A percentile compares a stretch with the other conserved stretches of the same genome.
These are phyloP conservation scores for Graptemys geographica DNA, from an alignment of 2,797 vertebrate species.

Conservation along the genomic window DNA sequence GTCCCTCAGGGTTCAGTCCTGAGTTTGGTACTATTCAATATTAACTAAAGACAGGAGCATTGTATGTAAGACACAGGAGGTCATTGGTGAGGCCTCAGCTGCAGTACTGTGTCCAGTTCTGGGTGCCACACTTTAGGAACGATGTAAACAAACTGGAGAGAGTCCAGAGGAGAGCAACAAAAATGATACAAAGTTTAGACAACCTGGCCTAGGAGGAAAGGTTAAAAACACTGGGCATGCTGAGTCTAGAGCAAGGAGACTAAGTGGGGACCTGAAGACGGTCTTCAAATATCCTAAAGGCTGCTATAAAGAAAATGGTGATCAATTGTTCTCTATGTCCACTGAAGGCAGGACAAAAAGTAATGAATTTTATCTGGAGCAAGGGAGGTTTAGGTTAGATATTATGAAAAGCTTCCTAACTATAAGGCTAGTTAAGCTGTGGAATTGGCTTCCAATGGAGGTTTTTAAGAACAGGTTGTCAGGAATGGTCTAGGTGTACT, in stretches of 20 bases:
- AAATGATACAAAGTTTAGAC: not conserved
- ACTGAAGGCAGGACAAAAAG: not conserved
- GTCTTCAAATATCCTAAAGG: not conserved
- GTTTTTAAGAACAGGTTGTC: no score
- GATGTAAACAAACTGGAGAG: not conserved
- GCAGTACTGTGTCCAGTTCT: not conserved
- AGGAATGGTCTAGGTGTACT: no score
- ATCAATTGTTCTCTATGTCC: not conserved
- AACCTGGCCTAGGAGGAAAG: not conserved
- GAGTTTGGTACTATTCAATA: not conserved
- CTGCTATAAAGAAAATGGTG: not conserved
- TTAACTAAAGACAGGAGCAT: not conserved
- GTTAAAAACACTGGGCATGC: not conserved
- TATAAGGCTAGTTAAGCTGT: no score
- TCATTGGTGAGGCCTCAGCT: not conserved
- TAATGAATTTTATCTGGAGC: not conserved
- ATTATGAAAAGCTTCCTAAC: no score
- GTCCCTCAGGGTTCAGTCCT: not conserved
- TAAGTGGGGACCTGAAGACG: not conserved
- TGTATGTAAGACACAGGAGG: no score
- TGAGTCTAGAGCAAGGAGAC: not conserved
- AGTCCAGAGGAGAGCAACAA: not conserved
- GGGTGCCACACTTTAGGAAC: not conserved
- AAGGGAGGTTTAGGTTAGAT: no score
- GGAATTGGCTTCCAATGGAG: no score